Evolutionary conservation across 2,113 vertebrate genomes (phyloP).

Genomic region (Ochotona princeps): DNA sequence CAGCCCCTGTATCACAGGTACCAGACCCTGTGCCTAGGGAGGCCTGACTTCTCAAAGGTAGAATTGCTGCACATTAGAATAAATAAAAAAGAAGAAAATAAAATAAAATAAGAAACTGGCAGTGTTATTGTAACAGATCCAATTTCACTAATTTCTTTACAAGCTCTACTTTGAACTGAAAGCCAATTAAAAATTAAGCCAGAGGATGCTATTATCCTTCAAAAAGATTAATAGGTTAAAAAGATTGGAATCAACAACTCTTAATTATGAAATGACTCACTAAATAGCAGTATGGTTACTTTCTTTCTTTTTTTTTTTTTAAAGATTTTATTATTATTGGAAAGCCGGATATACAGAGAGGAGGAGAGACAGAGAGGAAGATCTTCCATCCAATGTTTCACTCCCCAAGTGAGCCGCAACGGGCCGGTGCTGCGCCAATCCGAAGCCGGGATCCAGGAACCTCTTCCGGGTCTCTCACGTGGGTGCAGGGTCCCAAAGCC

Average conservation of each 20-base stretch:
- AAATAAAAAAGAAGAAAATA: too few species aligned
- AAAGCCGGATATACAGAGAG: too few species aligned
- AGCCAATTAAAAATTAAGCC: slow-evolving; percentile 78
- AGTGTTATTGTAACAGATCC: slow-evolving; percentile 31
- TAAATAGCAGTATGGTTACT: slow-evolving; percentile 46
- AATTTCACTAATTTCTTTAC: slow-evolving; percentile 59
- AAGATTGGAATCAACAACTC: slow-evolving; percentile 66
- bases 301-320: too few species aligned
- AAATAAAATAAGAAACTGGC: background rate
- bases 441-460: too few species aligned
- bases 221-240: slow-evolving; percentile 73
- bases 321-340: too few species aligned
- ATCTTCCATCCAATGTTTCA: too few species aligned
- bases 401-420: too few species aligned
- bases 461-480: too few species aligned
- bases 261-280: slow-evolving; percentile 79
- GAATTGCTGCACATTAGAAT: too few species aligned
- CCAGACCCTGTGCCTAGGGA: background rate
- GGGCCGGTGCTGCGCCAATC: too few species aligned
- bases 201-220: slow-evolving; percentile 75
- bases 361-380: too few species aligned
- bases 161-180: slow-evolving; percentile 56
- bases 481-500: too few species aligned
- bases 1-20: background rate
- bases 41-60: background rate